Base-by-base conservation (phyloP, 2,797 vertebrate species). In the Cetoscarus ocellatus region DNA sequence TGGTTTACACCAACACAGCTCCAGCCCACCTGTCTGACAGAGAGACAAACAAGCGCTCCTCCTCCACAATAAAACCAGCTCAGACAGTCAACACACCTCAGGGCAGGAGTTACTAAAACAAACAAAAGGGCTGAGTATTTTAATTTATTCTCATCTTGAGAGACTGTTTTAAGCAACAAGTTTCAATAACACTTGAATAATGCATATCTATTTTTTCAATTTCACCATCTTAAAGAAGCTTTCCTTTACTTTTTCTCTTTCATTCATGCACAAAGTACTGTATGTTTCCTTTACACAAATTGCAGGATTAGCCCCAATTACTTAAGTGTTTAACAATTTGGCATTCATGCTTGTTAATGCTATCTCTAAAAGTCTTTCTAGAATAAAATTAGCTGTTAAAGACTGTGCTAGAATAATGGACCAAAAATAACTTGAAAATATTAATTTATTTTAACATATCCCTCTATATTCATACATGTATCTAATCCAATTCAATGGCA, bases 61-160 rank as follows among this genome's bases (percentile, higher is more conserved):
- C 48, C 52, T 17, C 65, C 73, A 63, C 54, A 76, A 61, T 13
- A 15, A 64, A 11, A 79, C 3, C 59, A 60, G 63, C 76, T 67
- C 58, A 56, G 39, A 18, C 0, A 61, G 71, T 71, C 79, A 82
- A 70, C 61, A 67, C 38, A 68, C 44, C 69, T 18, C 56, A 40
- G 44, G 35, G 55, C 65, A 61, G 54, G 9, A 10, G 49, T 59
- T 77, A 72, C 68, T 71, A 72, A 71, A 74, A 63, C 6, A 43
- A 51, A 57, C 27, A 11, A 35, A 43, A 44, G 19, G 34, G 14
- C 13, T 38, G 5, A 48, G 0, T 3, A 10, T 6, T 18, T 49
- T 49, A 9, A 48, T 48, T 15, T 8, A 9, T 18, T 50, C 27
- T 35, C 52, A 8, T 52, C 48, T 9, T 3, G n/a, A 40, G 35